Base-by-base conservation (phyloP, 1,140 invertebrate genomes). In the Heliothis subflexa region DNA sequence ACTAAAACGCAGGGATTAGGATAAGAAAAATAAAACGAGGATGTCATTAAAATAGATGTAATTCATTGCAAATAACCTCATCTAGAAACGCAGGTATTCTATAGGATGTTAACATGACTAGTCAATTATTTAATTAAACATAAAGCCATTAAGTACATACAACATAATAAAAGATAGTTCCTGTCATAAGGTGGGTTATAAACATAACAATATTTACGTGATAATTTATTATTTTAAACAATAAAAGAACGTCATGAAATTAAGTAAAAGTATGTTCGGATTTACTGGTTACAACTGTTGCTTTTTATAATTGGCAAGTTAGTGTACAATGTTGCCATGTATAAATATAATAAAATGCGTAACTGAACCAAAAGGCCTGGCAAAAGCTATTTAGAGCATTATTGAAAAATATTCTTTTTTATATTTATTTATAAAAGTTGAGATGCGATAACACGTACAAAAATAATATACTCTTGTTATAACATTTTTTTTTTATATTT, bases 71-170 rank as follows among this genome's bases (percentile, higher is more conserved):
- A 40, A 33, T 54, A 64, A 64, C 33, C 4, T 18, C 28, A 57
- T 45, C 12, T 57, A 52, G n/a, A 28, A 55, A 33, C 28, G 28
- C 52, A 72, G 33, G 33, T 33, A 33, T 18, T 57, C 25, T 54
- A 55, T 21, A 72, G 52, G 28, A 72, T 40, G 50, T 55, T 40
- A 55, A 55, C 70, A 72, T 72, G 70, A 72, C 70, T 72, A 72
- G 50, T 64, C 9, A 64, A 64, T 45, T 45, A 64, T 45, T 55
- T 55, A 72, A 40, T 40, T 72, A 55, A 72, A 72, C 33, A 72
- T 45, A 72, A 55, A 33, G 16, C 28, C 11, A 18, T 55, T 55
- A 55, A 55, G 50, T 71, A 71, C 68, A 55, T 47, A 25, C n/a
- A 50, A 68, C 11, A 18, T 50, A 50, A 14, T 18, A 64, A 16